A percentile compares a stretch with the other conserved stretches of the same genome.
Conservation (phyloP, 2,888 invertebrate species). For the Patella pellucida region DNA sequence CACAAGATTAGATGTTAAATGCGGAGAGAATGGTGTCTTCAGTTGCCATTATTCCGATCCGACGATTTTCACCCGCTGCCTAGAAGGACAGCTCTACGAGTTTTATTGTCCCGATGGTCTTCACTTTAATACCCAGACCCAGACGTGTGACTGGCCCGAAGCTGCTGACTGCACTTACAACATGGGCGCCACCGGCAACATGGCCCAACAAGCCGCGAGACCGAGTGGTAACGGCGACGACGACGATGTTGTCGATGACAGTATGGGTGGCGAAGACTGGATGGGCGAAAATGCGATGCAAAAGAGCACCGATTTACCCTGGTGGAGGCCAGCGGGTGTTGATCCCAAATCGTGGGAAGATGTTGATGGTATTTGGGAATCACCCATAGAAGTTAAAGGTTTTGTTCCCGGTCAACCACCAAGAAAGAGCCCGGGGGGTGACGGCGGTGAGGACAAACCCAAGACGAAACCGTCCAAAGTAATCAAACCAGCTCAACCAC, state of each 20-base stretch:
- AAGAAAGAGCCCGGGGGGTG: slow-evolving; percentile 11
- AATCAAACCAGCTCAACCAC: not conserved
- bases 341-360: slow-evolving; percentile 34
- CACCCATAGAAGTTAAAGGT: slow-evolving; percentile 19
- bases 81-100: slow-evolving; percentile 38
- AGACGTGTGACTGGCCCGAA: slow-evolving; percentile 50
- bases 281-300: not conserved
- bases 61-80: slow-evolving; percentile 36
- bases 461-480: slow-evolving; percentile 1
- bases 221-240: not conserved
- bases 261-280: not conserved
- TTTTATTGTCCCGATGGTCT: slow-evolving; percentile 42
- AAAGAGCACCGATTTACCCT: slow-evolving; percentile 27
- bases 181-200: not conserved
- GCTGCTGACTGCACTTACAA: slow-evolving; percentile 38
- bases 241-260: not conserved
- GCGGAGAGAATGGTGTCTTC: slow-evolving; percentile 32
- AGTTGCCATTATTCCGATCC: slow-evolving; percentile 38
- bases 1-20: slow-evolving; percentile 18
- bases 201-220: not conserved
- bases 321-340: slow-evolving; percentile 39
- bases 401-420: slow-evolving; percentile 18
- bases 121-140: slow-evolving; percentile 44
- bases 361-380: slow-evolving; percentile 27
- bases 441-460: slow-evolving; percentile 8